Base-by-base conservation (phyloP, 2,888 invertebrate genomes). In the Bellardia pandia region DNA sequence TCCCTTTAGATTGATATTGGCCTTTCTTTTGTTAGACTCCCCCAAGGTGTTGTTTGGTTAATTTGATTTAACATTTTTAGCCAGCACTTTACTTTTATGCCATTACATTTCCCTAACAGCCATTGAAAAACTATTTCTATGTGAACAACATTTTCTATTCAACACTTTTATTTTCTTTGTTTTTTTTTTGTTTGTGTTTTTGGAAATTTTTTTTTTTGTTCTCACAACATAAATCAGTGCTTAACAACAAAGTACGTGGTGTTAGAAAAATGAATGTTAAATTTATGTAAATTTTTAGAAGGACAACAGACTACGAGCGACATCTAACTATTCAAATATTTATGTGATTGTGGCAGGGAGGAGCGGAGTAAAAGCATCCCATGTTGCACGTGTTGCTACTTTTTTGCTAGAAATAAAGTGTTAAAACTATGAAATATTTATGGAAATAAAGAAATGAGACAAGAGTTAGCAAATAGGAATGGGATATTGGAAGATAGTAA, bases 231-330 rank as follows among this genome's bases (percentile, higher is more conserved):
- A 86, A 86, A 86, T 86, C 86, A 86, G 80, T 84, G 83, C 71
- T 86, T 76, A 82, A 58, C 78, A 79, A 56, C 76, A 66, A 84
- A 76, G 80, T 45, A 80, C 79, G 84, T 84, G 86, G 86, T 80
- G 86, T 76, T 76, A 83, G 72, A 72, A 58, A 86, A 80, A 86
- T 84, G 80, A 86, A 86, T 86, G 86, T 60, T 66, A 79, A 86
- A 84, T 84, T 86, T 86, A 86, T 86, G 86, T 53, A 80, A 86
- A 86, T 84, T 84, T 83, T 72, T 23, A 53, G 76, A 76, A 79
- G 83, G 83, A 86, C 86, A 86, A 84, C 72, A 64, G 64, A 64
- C 77, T 60, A 64, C 56, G 53, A 77, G 62, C 68, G 16, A 45
- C 48, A n/a, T n/a, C n/a, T n/a, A 77, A 77, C 77, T 76, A 48